Evolutionary conservation across 2,888 invertebrate species (phyloP), one percentile per base, ranked within the genome.

Genomic region (Rhingia rostrata): DNA sequence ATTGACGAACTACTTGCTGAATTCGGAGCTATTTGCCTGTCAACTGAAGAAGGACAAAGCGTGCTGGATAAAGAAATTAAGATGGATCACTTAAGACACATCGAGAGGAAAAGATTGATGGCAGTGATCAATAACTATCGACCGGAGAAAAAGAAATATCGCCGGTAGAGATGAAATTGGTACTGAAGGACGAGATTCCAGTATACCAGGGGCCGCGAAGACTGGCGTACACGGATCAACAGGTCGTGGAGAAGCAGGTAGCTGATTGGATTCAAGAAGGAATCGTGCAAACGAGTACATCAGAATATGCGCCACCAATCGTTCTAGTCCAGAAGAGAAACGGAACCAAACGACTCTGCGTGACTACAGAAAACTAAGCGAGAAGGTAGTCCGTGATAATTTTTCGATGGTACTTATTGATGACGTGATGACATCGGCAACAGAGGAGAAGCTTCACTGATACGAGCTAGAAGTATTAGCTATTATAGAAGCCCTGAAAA

Each of bases 381-480:
- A 86, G 30, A 86, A 81, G 39, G 85, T 86, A 5, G 6, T 86
- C 0, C 66, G 80, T 2, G 85, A 86, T 54, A 86, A 88, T 66
- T 87, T 87, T 41, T 86, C 83, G 2, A 79, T 86, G 79, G 86
- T 7, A 7, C 39, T 39, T 39, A 39, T 39, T 4, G 39, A 87
- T 6, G 80, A 87, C 9, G 82, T 84, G 0, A 7, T 87, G 1
- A 79, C 74, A 86, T 37, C 86, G 83, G 22, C 45, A 0, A 7
- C 22, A 4, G 81, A 87, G 47, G 58, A 86, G 69, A 85, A 74
- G n/a, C 63, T 43, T 14, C 73, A 73, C 30, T 86, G 86, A 74
- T 88, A 89, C 22, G 88, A 88, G 60, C 7, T 39, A 7, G 39
- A 47, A 39, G 39, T 39, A 7, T 41, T 89, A 0, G 88, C 88